Percentiles rank a stretch among this genome's conserved stretches.
Evolutionary conservation across 2,797 vertebrate genomes (phyloP).

Genomic region (Lepus oiostolus): DNA sequence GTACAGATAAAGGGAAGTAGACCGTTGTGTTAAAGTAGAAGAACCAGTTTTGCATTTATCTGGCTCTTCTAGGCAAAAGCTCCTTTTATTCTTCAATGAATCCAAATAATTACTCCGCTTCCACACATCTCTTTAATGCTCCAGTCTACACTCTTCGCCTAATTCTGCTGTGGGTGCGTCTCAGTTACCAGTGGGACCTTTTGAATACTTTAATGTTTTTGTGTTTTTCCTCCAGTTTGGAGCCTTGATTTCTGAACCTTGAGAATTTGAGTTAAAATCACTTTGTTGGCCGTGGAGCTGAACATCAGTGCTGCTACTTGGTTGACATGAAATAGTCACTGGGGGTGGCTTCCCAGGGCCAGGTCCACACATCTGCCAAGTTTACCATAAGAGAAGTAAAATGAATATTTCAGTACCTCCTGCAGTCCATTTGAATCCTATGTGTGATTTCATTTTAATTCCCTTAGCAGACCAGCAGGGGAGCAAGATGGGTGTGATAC

Average conservation of each 20-base stretch:
- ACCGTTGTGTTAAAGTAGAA: neutral
- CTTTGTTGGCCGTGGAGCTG: neutral
- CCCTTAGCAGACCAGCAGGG: neutral
- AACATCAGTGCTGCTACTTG: neutral
- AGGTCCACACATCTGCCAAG: neutral
- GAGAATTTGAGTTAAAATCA: slow-evolving; percentile 4
- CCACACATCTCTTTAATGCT: neutral
- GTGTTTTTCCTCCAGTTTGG: neutral
- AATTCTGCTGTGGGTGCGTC: neutral
- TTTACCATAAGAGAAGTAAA: slow-evolving; percentile 4
- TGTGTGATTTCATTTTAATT: neutral
- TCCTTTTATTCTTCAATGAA: neutral
- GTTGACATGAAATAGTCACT: neutral
- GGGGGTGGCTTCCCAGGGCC: neutral
- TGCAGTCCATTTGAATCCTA: neutral
- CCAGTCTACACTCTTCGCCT: neutral
- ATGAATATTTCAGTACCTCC: neutral
- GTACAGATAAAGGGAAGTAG: neutral
- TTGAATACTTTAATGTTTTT: neutral
- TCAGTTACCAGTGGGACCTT: neutral
- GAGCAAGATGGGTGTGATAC: neutral
- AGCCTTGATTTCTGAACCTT: slow-evolving; percentile 33
- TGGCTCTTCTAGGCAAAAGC: neutral
- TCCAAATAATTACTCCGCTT: neutral
- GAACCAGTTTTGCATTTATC: slow-evolving; percentile 8